These are phyloP conservation scores for Troglohyphantes excavatus DNA, from an alignment of 2,888 invertebrate species.

Conservation along the genomic window DNA sequence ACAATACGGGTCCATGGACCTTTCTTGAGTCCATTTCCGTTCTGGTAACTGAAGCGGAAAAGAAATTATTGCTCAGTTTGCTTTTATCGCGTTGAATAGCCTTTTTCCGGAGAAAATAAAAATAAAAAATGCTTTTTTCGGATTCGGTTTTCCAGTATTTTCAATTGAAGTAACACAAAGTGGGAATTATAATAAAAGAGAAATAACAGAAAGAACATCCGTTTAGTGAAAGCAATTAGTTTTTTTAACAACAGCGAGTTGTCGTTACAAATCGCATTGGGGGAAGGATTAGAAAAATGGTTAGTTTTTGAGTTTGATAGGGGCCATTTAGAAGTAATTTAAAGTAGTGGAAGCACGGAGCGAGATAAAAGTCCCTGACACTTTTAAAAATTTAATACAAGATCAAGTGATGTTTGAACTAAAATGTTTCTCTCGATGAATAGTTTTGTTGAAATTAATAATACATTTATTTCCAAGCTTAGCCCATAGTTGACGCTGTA, in stretches of 20 bases:
- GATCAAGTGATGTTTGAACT: no score
- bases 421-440: no score
- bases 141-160: neutral
- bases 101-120: neutral
- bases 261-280: no score
- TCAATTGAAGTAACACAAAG: neutral
- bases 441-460: no score
- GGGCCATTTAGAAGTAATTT: no score
- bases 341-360: no score
- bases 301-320: no score
- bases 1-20: neutral
- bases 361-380: no score
- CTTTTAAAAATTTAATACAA: no score
- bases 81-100: conserved; percentile 7
- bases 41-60: conserved; percentile 38
- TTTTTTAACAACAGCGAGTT: neutral
- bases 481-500: no score
- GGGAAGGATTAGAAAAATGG: no score
- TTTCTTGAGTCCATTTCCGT: conserved; percentile 24
- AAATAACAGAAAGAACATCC: neutral
- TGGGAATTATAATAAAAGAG: neutral
- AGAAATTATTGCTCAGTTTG: conserved; percentile 46
- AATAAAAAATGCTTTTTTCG: neutral
- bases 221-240: neutral
- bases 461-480: no score